Evolutionary conservation across 2,888 invertebrate species (phyloP), one percentile per base, ranked within the genome.

Genomic region (Aporophyla lueneburgensis): DNA sequence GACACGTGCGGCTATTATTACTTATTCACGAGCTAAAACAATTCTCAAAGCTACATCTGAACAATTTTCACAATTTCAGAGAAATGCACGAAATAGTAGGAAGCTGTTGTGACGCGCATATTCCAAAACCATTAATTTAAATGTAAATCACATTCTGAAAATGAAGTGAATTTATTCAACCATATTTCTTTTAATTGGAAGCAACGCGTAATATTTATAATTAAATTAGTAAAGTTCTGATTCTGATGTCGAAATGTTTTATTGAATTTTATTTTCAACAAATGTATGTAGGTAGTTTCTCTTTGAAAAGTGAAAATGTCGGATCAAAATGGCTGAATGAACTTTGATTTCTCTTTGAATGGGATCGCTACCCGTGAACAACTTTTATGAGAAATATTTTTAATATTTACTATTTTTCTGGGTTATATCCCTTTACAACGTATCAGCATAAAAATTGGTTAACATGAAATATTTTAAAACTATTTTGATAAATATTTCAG

Each of bases 111-210:
- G 43, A 33, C 10, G 2, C 12, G 12, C 24, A 12, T 59, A 46
- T 49, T 49, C 9, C 24, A 63, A 16, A 53, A 65, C 43, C 12
- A 66, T 27, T 83, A 12, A 58, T 24, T 59, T 69, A 53, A 66
- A 46, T 54, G 1, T 49, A 70, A 70, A 68, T 56, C 63, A 49
- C 21, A n/a, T 65, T 24, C 56, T 24, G 33, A 79, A 80, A 61
- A 68, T 84, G 21, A 54, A 62, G 49, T 56, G 59, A 43, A 80
- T 84, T 84, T 80, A 73, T 69, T 66, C 74, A 53, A 66, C 65
- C 74, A 84, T 49, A 33, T 73, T 61, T 24, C 2, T 61, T 84
- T 54, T 73, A 73, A 73, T 84, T 80, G 46, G 27, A 65, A 24
- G 59, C 40, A 59, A 49, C 5, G 49, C 27, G 56, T 71, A 10